These are phyloP conservation scores for Phrynocephalus guinanensis DNA, from an alignment of 2,797 vertebrate genomes.

Conservation along the genomic window DNA sequence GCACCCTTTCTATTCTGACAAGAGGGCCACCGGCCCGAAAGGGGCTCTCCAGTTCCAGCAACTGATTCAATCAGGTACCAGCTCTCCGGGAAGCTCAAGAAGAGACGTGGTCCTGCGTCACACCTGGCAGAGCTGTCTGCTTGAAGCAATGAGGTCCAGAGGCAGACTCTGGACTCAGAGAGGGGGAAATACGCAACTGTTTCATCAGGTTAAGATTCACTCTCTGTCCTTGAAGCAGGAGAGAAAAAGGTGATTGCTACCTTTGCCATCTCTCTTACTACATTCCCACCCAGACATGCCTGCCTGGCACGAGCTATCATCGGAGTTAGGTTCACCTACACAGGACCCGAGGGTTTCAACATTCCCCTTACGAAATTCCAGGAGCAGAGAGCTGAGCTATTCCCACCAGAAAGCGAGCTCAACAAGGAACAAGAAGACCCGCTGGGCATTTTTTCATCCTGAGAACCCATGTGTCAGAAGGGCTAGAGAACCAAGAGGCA, in stretches of 20 bases:
- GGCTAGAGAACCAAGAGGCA: too few species aligned
- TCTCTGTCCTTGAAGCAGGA: rapidly evolving
- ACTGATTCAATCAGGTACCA: conserved; percentile 60
- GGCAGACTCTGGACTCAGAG: conserved; percentile 60
- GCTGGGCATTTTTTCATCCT: too few species aligned
- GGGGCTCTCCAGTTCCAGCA: conserved; percentile 35
- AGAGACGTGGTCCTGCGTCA: conserved; percentile 60
- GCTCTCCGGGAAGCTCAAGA: conserved; percentile 32
- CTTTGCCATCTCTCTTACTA: neutral
- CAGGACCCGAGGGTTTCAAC: neutral
- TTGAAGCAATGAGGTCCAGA: conserved; percentile 25
- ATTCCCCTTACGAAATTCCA: neutral
- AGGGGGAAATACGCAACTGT: conserved; percentile 54
- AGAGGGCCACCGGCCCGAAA: neutral
- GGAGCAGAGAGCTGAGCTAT: neutral
- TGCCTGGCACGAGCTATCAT: neutral
- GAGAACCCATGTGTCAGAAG: neutral
- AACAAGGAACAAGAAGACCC: too few species aligned
- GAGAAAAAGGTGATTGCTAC: neutral
- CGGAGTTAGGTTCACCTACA: neutral
- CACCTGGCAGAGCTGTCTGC: conserved; percentile 59
- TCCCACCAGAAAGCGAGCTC: neutral
- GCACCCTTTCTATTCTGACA: too few species aligned
- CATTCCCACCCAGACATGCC: neutral
- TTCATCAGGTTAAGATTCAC: conserved; percentile 71